These are phyloP conservation scores for Oppia nitens DNA, from an alignment of 1,140 invertebrate species.

Conservation along the genomic window DNA sequence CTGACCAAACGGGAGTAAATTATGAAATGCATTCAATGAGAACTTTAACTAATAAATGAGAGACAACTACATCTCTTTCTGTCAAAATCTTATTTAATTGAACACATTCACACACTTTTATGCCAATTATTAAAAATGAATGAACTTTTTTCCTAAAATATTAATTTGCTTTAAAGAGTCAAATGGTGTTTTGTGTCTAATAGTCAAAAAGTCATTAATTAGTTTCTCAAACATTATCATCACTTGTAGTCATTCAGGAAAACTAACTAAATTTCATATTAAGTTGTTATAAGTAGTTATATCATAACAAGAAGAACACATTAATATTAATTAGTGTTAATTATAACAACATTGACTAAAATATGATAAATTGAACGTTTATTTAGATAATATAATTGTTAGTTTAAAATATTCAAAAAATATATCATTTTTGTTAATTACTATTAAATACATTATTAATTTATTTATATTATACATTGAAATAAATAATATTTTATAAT, in stretches of 20 bases:
- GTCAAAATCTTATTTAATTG: neutral
- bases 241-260: neutral
- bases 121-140: neutral
- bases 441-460: too few relatives aligned
- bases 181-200: neutral
- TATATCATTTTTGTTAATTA: too few relatives aligned
- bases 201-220: neutral
- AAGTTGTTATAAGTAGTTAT: neutral
- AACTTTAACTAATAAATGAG: neutral
- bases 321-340: too few relatives aligned
- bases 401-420: too few relatives aligned
- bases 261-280: neutral
- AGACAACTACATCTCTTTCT: neutral
- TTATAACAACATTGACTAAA: too few relatives aligned
- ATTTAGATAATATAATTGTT: too few relatives aligned
- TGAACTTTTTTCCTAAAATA: neutral
- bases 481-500: too few relatives aligned
- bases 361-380: too few relatives aligned
- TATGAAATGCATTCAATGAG: neutral
- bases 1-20: neutral
- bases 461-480: too few relatives aligned
- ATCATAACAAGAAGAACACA: too few relatives aligned
- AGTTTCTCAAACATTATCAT: neutral
- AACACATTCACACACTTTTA: constrained; percentile 3
- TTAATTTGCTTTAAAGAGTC: neutral